These are phyloP conservation scores for Trypoxylon attenuatum DNA, from an alignment of 2,888 invertebrate species.

Conservation along the genomic window DNA sequence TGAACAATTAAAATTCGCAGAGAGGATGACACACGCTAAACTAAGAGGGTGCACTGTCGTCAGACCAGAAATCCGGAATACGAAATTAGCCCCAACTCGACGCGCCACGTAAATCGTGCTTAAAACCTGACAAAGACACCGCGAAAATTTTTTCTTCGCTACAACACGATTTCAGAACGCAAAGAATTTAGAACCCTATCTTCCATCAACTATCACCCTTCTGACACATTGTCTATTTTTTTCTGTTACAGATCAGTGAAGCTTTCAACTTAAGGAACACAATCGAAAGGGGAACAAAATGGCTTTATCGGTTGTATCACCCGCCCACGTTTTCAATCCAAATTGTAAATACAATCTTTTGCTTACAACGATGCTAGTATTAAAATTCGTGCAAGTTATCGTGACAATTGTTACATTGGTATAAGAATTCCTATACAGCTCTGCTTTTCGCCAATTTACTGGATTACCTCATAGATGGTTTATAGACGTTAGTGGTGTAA, in stretches of 20 bases:
- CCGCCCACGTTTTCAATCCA: slow-evolving; percentile 67
- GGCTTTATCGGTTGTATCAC: slow-evolving; percentile 68
- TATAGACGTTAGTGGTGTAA: no score
- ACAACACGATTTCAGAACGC: neutral
- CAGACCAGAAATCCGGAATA: slow-evolving; percentile 70
- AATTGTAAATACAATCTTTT: slow-evolving; percentile 60
- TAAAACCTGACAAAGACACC: slow-evolving; percentile 10
- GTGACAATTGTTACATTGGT: no score
- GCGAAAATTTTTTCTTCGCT: slow-evolving; percentile 2
- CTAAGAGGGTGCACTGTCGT: slow-evolving; percentile 53
- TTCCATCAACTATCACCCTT: neutral
- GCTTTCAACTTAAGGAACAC: slow-evolving; percentile 34
- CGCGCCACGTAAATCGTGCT: slow-evolving; percentile 30
- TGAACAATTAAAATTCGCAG: slow-evolving; percentile 47
- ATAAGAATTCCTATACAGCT: no score
- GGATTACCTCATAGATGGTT: no score
- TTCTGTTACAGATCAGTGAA: slow-evolving; percentile 50
- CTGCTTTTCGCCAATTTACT: no score
- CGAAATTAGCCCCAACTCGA: slow-evolving; percentile 59
- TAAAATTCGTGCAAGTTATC: neutral
- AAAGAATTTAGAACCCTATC: no score
- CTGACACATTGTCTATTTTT: no score
- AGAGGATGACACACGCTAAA: slow-evolving; percentile 14
- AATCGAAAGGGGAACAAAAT: slow-evolving; percentile 47
- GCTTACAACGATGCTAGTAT: neutral